Conservation (phyloP, 2,888 invertebrate genomes). For the Polia nebulosa region DNA sequence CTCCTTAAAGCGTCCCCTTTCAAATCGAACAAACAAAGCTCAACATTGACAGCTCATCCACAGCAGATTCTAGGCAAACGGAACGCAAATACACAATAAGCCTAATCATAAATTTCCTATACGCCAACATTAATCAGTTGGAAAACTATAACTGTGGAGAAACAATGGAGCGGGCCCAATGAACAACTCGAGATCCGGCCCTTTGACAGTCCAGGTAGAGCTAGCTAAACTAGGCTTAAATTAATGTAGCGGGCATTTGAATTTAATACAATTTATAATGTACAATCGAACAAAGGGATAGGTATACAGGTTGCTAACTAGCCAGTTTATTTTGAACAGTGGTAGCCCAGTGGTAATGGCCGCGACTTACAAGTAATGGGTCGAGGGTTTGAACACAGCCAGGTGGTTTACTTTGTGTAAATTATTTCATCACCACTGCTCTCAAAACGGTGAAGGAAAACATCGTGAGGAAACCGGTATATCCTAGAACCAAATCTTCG, state of each 20-base stretch:
- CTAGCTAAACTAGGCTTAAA: conserved; percentile 44
- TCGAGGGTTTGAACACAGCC: too few species aligned
- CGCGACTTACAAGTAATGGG: too few species aligned
- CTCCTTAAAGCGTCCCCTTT: too few species aligned
- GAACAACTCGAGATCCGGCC: conserved; percentile 39
- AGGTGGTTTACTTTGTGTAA: too few species aligned
- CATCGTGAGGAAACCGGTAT: too few species aligned
- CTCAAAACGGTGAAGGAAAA: too few species aligned
- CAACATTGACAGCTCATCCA: conserved; percentile 17
- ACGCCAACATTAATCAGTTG: conserved; percentile 48
- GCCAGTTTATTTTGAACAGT: background rate
- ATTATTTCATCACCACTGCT: too few species aligned
- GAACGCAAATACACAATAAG: conserved; percentile 32
- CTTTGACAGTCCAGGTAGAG: conserved; percentile 36
- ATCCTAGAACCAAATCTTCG: too few species aligned
- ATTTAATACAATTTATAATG: conserved; percentile 51
- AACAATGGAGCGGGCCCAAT: conserved; percentile 53
- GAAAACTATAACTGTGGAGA: conserved; percentile 54
- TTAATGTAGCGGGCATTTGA: conserved; percentile 56
- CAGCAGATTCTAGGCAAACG: conserved; percentile 10
- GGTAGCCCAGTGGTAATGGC: too few species aligned
- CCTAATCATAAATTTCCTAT: conserved; percentile 50
- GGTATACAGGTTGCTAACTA: background rate
- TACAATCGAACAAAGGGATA: conserved; percentile 15
- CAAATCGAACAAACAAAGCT: too few species aligned